Base-by-base conservation (phyloP, 2,888 invertebrate genomes). In the Andricus quercusramuli region DNA sequence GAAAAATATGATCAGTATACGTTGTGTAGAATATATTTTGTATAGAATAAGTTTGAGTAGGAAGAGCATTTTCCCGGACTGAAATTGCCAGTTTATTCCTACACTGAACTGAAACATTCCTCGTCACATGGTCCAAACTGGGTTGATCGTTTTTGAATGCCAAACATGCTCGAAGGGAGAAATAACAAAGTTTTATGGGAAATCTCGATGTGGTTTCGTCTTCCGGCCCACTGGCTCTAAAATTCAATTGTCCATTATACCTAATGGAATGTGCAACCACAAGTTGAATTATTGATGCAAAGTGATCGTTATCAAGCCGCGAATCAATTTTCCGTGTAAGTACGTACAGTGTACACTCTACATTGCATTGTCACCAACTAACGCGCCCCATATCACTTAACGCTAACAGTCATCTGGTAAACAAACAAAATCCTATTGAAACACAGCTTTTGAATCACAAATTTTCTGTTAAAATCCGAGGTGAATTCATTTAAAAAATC, bases 231-330 rank as follows among this genome's bases (percentile, higher is more conserved):
- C 47, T 64, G 62, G 64, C 80, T 79, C 76, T 81, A 80, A 83
- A 83, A 83, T 85, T 86, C 83, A 83, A 84, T 85, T 83, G 84
- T 79, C 84, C 79, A 82, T 86, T 85, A 84, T 59, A 79, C 80
- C 68, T 80, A 84, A 84, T 76, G 83, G 79, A 78, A 78, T 82
- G 82, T 80, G 29, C 68, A 70, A 47, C 25, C 68, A 68, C 44
- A 22, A 83, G 82, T 83, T 83, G 83, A 87, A 87, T 88, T 84
- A 87, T 88, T 81, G 87, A 86, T 84, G 82, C 79, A 74, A 77
- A 81, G 84, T 79, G 87, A 87, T 88, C 85, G 85, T 85, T 86
- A 85, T 84, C 85, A 80, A 77, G 68, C 81, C 68, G 70, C 83
- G 81, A 80, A 44, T 83, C 78, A 79, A 81, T 83, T 83, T 80